Base-by-base conservation (phyloP, 1,140 invertebrate genomes). In the Araneus ventricosus region DNA sequence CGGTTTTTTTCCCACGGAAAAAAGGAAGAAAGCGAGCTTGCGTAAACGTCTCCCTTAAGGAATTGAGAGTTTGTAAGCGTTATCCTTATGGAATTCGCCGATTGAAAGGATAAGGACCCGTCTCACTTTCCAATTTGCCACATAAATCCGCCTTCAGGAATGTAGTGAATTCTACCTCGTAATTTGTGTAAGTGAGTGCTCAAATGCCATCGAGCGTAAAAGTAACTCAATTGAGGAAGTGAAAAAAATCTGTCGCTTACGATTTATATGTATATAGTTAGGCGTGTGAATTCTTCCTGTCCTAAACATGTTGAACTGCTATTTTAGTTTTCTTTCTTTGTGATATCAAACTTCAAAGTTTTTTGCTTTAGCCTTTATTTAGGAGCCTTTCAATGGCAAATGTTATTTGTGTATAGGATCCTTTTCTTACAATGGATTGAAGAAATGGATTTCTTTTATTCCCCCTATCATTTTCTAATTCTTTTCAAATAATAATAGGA, bases 21-120 rank as follows among this genome's bases (percentile, higher is more conserved):
- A 70, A 70, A 34, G 27, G 14, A 70, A 70, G 30, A 70, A 30
- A 34, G 30, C 27, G 67, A 70, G 67, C 30, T 70, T 70, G n/a
- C 67, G 67, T 30, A 30, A 70, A 70, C 67, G 67, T 70, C 67
- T 70, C 67, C 67, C 67, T 70, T 70, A 70, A 70, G 30, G 67
- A 70, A 30, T 70, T 37, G 27, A 20, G 30, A 34, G 30, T 70
- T 70, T 70, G 67, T 70, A 70, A 70, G 30, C 27, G 30, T 34
- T 17, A 70, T 70, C 67, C 67, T 70, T 34, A 30, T 70, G 30
- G 67, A 70, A 70, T 70, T 70, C 67, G 17, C 67, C 67, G 67
- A 34, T 70, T 14, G 27, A 70, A 70, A 70, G 27, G 67, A 70
- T 70, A 70, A 70, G 67, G 34, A 30, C 27, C 61, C 27, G 30